A percentile compares a stretch with the other conserved stretches of the same genome.
Evolutionary conservation across 2,888 invertebrate species (phyloP).

Genomic region (Ectemnius lituratus): DNA sequence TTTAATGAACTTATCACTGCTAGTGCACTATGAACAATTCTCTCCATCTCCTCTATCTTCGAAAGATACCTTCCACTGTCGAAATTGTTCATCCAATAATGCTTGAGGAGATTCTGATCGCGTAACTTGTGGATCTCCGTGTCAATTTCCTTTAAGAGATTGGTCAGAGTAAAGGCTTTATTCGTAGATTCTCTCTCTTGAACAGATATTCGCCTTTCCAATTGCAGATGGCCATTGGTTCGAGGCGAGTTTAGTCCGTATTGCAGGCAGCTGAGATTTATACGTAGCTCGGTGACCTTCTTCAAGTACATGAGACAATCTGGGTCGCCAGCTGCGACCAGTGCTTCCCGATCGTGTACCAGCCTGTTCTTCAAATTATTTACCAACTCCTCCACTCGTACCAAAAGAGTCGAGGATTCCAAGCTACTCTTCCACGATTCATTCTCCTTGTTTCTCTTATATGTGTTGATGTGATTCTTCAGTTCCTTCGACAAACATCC

Average conservation of each 20-base stretch:
- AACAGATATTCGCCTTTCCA: not conserved
- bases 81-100: slow-evolving; percentile 33
- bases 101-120: slow-evolving; percentile 36
- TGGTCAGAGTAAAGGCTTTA: slow-evolving; percentile 29
- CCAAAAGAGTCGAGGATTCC: slow-evolving; percentile 12
- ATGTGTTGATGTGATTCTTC: slow-evolving; percentile 29
- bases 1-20: slow-evolving; percentile 39
- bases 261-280: slow-evolving; percentile 41
- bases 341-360: slow-evolving; percentile 54
- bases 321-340: slow-evolving; percentile 49
- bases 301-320: slow-evolving; percentile 49
- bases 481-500: slow-evolving; percentile 42
- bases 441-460: slow-evolving; percentile 31
- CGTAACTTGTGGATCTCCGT: slow-evolving; percentile 47
- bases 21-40: slow-evolving; percentile 33
- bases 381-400: slow-evolving; percentile 36
- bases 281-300: slow-evolving; percentile 50
- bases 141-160: slow-evolving; percentile 42
- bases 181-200: not conserved
- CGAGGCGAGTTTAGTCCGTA: slow-evolving; percentile 30
- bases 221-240: not conserved
- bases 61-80: slow-evolving; percentile 39
- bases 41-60: slow-evolving; percentile 44
- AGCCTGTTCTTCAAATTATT: slow-evolving; percentile 51
- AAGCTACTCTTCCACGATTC: not conserved